These are phyloP conservation scores for Protophormia terraenovae DNA, from an alignment of 2,888 invertebrate species.

Conservation along the genomic window DNA sequence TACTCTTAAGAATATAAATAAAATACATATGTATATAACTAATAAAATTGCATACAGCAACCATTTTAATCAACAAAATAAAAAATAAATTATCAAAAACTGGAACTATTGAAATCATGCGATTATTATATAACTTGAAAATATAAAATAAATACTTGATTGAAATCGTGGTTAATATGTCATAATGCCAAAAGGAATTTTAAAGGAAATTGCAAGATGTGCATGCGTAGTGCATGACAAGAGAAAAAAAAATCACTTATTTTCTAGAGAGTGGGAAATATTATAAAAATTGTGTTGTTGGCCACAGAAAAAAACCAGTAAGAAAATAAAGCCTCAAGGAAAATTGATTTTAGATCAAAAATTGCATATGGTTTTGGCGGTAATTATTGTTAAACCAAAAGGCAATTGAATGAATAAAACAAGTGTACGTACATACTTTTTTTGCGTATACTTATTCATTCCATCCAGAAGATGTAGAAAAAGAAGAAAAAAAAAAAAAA, in stretches of 20 bases:
- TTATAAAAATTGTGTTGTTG: background rate
- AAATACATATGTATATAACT: background rate
- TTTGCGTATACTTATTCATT: background rate
- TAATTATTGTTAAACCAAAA: conserved; percentile 50
- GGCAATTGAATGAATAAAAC: conserved; percentile 61
- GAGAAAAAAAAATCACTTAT: background rate
- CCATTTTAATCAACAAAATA: background rate
- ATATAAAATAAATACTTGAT: conserved; percentile 30
- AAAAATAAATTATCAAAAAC: background rate
- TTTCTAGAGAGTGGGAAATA: conserved; percentile 23
- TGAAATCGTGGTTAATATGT: conserved; percentile 53
- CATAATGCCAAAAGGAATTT: conserved; percentile 43
- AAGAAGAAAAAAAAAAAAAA: conserved; percentile 1
- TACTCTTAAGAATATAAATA: too few relatives aligned
- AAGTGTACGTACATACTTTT: conserved; percentile 21
- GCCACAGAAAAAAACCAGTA: conserved; percentile 25
- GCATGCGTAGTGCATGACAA: conserved; percentile 5
- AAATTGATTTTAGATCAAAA: conserved; percentile 63
- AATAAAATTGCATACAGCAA: background rate
- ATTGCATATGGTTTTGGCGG: conserved; percentile 41
- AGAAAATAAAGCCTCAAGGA: conserved; percentile 55
- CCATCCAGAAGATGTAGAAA: conserved; percentile 10
- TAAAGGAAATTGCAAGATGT: conserved; percentile 46
- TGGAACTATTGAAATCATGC: background rate
- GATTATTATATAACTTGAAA: conserved; percentile 12